Percentiles rank a stretch among this genome's conserved stretches.
These are phyloP conservation scores for Zaprionus africanus DNA, from an alignment of 1,140 invertebrate species.

Conservation along the genomic window DNA sequence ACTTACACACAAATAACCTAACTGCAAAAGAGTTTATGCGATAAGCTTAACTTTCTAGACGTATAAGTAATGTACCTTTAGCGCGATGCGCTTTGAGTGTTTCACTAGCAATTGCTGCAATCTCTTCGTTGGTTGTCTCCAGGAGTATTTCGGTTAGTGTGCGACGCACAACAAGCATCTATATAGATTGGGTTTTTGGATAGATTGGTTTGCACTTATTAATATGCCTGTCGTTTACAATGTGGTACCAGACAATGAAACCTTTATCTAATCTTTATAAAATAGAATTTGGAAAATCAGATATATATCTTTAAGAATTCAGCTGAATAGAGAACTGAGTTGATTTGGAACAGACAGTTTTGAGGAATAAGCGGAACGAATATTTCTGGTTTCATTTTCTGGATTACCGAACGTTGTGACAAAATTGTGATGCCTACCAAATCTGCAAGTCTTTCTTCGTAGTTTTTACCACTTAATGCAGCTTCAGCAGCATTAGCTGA, in stretches of 20 bases:
- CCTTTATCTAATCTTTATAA: constrained; percentile 2
- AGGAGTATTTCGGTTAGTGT: constrained; percentile 96
- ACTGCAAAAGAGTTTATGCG: constrained; percentile 41
- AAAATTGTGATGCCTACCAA: constrained; percentile 75
- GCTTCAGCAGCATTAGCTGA: constrained; percentile 40
- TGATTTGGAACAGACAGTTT: no score
- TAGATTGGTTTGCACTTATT: constrained; percentile 53
- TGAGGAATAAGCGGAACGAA: background rate
- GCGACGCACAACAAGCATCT: constrained; percentile 95
- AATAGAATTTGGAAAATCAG: background rate
- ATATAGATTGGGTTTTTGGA: constrained; percentile 21
- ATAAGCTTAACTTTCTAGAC: constrained; percentile 48
- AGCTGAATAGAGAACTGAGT: no score
- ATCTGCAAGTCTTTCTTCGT: constrained; percentile 82
- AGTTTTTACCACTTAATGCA: constrained; percentile 77
- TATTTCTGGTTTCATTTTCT: constrained; percentile 54
- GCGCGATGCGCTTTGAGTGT: constrained; percentile 74
- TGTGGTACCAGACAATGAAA: constrained; percentile 64
- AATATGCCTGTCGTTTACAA: constrained; percentile 34
- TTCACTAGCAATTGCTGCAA: constrained; percentile 91
- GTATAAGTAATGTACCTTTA: constrained; percentile 75
- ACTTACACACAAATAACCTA: constrained; percentile 9
- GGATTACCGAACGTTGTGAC: constrained; percentile 41
- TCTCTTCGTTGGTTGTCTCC: constrained; percentile 96
- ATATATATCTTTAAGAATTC: no score